Evolutionary conservation across 2,888 invertebrate genomes (phyloP).

Genomic region (Pristionchus fissidentatus): DNA sequence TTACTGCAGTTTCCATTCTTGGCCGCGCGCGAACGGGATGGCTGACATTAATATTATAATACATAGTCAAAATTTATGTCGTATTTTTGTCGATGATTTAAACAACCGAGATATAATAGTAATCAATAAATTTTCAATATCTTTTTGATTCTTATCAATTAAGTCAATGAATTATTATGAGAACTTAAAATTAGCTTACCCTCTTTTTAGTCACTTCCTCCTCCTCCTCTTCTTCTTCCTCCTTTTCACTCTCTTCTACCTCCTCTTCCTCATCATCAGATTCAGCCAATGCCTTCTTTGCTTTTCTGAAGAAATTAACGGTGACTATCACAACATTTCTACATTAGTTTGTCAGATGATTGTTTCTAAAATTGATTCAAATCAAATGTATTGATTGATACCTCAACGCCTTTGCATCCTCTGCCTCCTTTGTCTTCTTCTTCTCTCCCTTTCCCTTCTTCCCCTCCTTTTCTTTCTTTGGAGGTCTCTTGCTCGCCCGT

Average conservation of each 20-base stretch:
- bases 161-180: background rate
- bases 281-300: background rate
- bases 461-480: slow-evolving; percentile 36
- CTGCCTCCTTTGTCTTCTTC: background rate
- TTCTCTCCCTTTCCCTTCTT: slow-evolving; percentile 12
- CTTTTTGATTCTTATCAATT: too few relatives aligned
- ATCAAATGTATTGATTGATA: background rate
- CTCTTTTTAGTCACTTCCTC: background rate
- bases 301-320: background rate
- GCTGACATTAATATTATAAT: background rate
- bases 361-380: background rate
- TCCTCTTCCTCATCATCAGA: slow-evolving; percentile 39
- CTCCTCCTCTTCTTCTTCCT: slow-evolving; percentile 31
- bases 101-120: background rate
- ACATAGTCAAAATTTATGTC: too few relatives aligned
- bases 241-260: background rate
- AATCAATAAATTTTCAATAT: background rate
- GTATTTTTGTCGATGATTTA: background rate
- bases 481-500: slow-evolving; percentile 36
- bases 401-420: background rate
- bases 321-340: background rate
- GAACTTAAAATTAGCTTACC: background rate
- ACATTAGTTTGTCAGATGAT: background rate
- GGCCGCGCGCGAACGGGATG: slow-evolving; percentile 12
- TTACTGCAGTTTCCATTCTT: slow-evolving; percentile 34